phyloP scores from a whole-genome alignment of 2,113 vertebrate species.

The Ochotona princeps region DNA sequence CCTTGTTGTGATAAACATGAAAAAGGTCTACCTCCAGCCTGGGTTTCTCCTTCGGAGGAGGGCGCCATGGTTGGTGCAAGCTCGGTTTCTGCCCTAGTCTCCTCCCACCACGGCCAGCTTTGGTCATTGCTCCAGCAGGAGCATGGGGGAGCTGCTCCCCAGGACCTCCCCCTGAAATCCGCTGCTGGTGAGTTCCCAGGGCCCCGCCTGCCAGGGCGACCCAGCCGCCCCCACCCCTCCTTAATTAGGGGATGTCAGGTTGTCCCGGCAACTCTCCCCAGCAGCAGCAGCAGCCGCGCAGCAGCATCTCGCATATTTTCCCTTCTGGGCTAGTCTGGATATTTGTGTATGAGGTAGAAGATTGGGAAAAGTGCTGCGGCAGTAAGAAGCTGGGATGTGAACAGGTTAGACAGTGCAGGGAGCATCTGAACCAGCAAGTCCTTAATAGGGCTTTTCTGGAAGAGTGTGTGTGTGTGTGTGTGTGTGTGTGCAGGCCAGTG shows the following conservation, averaged over 20 bases:
- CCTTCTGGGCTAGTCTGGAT: constrained; percentile 86
- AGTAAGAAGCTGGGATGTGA: constrained; percentile 74
- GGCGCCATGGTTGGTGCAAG: constrained; percentile 76
- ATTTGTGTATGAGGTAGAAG: constrained; percentile 82
- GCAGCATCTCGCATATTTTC: constrained; percentile 84
- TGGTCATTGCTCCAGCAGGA: neutral
- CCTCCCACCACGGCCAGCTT: constrained; percentile 50
- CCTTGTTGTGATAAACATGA: neutral
- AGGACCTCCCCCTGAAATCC: constrained; percentile 60
- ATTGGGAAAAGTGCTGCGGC: constrained; percentile 74
- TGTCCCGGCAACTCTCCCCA: constrained; percentile 91
- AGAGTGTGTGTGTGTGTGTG: constrained; percentile 38
- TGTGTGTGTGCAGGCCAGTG: neutral
- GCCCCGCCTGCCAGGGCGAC: constrained; percentile 78
- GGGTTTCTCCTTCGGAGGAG: constrained; percentile 16
- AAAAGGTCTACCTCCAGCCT: constrained; percentile 45
- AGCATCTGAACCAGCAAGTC: constrained; percentile 76
- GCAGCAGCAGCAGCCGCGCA: constrained; percentile 76
- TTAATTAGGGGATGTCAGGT: constrained; percentile 87
- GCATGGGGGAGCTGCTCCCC: constrained; percentile 77
- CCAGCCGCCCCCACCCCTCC: constrained; percentile 70
- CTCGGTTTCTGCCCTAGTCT: constrained; percentile 64
- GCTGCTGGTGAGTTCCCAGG: constrained; percentile 56
- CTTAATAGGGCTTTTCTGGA: constrained; percentile 83
- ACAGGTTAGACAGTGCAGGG: constrained; percentile 75